Conservation (phyloP, 2,113 vertebrate species). For the Columba janthina region DNA sequence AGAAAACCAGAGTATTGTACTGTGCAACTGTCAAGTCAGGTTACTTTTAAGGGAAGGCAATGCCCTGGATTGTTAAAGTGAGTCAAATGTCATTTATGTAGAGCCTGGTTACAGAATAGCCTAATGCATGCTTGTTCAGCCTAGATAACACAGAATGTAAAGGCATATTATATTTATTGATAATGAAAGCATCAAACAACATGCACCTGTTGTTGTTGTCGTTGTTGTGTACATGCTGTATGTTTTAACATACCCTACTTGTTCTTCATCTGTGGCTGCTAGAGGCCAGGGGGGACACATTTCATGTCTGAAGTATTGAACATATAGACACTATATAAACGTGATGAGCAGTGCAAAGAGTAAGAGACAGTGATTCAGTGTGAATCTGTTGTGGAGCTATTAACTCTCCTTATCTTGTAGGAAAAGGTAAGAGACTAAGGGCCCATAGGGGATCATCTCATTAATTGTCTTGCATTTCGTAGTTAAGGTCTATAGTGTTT, state of each 20-base stretch:
- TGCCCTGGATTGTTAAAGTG: not conserved
- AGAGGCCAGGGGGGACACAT: not conserved
- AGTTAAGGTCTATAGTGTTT: not conserved
- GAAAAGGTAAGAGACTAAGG: not conserved
- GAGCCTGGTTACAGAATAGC: not conserved
- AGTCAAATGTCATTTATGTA: not conserved
- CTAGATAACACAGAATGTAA: rapidly evolving
- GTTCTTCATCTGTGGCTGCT: not conserved
- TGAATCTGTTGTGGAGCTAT: not conserved
- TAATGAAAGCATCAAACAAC: not conserved
- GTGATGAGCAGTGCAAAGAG: not conserved
- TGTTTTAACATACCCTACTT: not conserved
- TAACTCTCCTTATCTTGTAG: not conserved
- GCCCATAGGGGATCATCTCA: not conserved
- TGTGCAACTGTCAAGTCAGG: not conserved
- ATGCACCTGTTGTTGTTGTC: no score
- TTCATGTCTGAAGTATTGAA: not conserved
- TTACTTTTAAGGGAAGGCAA: not conserved
- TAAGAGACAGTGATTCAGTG: not conserved
- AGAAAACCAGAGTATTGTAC: not conserved
- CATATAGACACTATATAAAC: rapidly evolving
- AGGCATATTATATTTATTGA: not conserved
- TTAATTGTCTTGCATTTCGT: not conserved
- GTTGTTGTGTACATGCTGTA: not conserved
- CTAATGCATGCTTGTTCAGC: not conserved